phyloP scores from a whole-genome alignment of 2,888 invertebrate species.

The Chrysomela aeneicollis region DNA sequence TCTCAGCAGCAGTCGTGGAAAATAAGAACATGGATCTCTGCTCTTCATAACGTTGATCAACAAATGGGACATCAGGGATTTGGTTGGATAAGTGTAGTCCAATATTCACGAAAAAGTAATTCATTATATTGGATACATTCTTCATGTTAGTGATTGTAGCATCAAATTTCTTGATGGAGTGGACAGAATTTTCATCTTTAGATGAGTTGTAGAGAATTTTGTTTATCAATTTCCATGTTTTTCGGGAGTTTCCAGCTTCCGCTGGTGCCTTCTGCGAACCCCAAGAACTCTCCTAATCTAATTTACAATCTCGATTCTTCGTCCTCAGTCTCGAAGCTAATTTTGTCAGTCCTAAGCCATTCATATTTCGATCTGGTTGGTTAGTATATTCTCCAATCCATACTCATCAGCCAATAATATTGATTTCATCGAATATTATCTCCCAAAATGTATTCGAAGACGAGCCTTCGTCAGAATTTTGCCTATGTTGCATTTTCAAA shows the following conservation, averaged over 20 bases:
- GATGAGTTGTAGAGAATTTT: not conserved
- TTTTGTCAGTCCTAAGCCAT: no score
- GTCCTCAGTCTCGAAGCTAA: no score
- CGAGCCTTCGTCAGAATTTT: no score
- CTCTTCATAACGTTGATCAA: not conserved
- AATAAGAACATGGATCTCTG: not conserved
- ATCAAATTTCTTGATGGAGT: not conserved
- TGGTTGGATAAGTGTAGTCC: not conserved
- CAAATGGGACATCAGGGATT: conserved; percentile 3
- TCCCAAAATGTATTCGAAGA: no score
- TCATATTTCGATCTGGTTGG: no score
- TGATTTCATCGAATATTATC: no score
- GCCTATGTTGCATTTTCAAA: no score
- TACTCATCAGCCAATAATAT: no score
- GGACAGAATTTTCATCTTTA: conserved; percentile 1
- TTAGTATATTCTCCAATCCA: no score
- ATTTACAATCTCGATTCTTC: no score
- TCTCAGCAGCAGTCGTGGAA: not conserved
- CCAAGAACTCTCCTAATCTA: no score
- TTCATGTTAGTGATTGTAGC: conserved; percentile 2
- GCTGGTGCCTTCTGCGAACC: no score
- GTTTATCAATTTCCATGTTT: conserved; percentile 4
- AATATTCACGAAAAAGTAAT: conserved; percentile 9
- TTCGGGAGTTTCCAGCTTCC: not conserved
- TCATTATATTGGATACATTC: conserved; percentile 1